These are phyloP conservation scores for Aporophyla lueneburgensis DNA, from an alignment of 2,888 invertebrate genomes.

Conservation along the genomic window DNA sequence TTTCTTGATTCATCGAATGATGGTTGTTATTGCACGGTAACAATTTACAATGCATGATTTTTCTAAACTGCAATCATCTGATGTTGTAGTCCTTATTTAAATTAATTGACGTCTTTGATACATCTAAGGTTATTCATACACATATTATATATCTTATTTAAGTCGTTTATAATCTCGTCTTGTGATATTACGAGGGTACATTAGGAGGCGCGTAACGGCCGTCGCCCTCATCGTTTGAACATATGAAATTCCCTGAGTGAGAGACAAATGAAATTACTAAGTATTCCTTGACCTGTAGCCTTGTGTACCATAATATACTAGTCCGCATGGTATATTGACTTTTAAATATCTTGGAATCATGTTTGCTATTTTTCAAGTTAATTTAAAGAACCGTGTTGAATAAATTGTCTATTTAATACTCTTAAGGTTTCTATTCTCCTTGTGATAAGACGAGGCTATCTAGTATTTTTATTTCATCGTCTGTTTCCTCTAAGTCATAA, in stretches of 20 bases:
- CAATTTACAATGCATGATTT: conserved; percentile 24
- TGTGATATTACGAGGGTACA: conserved; percentile 56
- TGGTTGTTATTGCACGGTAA: conserved; percentile 24
- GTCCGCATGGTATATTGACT: not conserved
- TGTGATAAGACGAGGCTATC: conserved; percentile 40
- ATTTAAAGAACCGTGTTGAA: not conserved
- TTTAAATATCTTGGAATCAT: not conserved
- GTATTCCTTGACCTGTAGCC: too few relatives aligned
- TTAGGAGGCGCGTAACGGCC: conserved; percentile 50
- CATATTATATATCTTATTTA: conserved; percentile 7
- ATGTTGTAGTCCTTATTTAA: conserved; percentile 35
- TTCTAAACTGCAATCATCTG: conserved; percentile 41
- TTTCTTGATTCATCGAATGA: conserved; percentile 56
- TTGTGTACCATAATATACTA: too few relatives aligned
- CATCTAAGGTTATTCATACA: conserved; percentile 17
- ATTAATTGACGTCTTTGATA: conserved; percentile 32
- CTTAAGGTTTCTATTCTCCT: conserved; percentile 14
- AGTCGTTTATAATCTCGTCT: conserved; percentile 43
- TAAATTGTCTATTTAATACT: not conserved
- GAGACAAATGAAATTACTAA: conserved; percentile 64
- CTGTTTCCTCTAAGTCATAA: conserved; percentile 59
- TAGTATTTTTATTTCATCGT: conserved; percentile 47
- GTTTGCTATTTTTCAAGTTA: not conserved
- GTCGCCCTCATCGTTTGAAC: conserved; percentile 52
- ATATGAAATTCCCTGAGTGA: conserved; percentile 65